Conservation (phyloP, 2,113 vertebrate species). For the Phylloscopus whistleri region DNA sequence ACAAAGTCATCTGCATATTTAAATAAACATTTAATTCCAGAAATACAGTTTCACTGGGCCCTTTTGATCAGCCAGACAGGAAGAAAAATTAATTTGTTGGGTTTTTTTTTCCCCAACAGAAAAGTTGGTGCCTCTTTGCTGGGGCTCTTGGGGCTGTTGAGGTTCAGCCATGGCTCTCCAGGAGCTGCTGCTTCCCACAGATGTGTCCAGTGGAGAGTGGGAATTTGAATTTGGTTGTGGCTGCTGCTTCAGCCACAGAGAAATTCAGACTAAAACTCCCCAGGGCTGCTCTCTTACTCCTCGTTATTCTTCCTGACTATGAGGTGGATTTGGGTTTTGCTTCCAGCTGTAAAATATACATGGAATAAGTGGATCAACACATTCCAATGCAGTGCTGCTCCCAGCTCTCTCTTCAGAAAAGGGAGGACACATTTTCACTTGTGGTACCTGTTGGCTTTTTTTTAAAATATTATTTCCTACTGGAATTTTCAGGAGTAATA, state of each 20-base stretch:
- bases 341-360: not conserved
- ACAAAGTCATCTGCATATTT: slow-evolving; percentile 49
- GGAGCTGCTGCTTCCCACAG: not conserved
- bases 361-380: not conserved
- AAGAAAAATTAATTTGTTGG: not conserved
- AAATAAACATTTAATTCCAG: slow-evolving; percentile 67
- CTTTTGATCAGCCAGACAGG: not conserved
- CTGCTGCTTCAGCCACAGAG: not conserved
- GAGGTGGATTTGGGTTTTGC: not conserved
- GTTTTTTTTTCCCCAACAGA: not conserved
- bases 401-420: not conserved
- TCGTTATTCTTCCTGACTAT: accelerated
- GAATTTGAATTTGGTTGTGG: not conserved
- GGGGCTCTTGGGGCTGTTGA: not conserved
- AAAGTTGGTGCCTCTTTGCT: not conserved
- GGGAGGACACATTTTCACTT: accelerated
- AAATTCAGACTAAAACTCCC: not conserved
- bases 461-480: not conserved
- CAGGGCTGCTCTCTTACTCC: not conserved
- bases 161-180: accelerated
- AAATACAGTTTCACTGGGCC: not conserved
- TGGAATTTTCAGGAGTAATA: not conserved
- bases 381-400: not conserved
- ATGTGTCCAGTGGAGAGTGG: accelerated
- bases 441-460: not conserved